Conservation (phyloP, 2,888 invertebrate species). For the Troilus luridus region DNA sequence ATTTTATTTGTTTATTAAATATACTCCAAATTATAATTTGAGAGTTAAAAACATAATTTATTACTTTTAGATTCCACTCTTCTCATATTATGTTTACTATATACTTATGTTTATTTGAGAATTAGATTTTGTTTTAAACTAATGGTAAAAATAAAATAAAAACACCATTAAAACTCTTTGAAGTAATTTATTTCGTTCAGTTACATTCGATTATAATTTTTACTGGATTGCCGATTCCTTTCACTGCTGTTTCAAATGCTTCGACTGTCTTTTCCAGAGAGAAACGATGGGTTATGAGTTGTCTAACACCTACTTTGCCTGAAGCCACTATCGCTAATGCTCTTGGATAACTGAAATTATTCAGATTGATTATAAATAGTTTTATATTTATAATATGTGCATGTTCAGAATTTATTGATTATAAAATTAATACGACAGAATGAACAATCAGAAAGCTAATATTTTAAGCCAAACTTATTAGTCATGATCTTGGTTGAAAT, state of each 20-base stretch:
- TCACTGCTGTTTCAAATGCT: conserved; percentile 87
- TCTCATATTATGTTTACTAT: too few species aligned
- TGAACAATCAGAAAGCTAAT: too few species aligned
- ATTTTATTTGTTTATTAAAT: too few species aligned
- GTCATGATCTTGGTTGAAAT: too few species aligned
- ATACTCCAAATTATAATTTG: too few species aligned
- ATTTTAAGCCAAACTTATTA: too few species aligned
- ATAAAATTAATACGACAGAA: not conserved
- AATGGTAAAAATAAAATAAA: not conserved
- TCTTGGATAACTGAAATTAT: conserved; percentile 78
- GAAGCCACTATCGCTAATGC: conserved; percentile 84
- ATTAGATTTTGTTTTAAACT: not conserved
- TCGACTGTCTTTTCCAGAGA: conserved; percentile 81
- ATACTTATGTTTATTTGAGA: too few species aligned
- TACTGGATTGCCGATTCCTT: conserved; percentile 81
- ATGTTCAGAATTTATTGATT: conserved; percentile 51
- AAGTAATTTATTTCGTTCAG: not conserved
- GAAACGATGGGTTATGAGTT: conserved; percentile 88
- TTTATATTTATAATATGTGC: not conserved
- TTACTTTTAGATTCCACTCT: too few species aligned
- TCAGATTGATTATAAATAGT: conserved; percentile 44
- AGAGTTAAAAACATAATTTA: too few species aligned
- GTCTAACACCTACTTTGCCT: conserved; percentile 84
- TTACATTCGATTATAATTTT: conserved; percentile 89
- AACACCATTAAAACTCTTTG: not conserved